Conservation (phyloP, 2,113 vertebrate genomes). For the Ammodytes marinus region DNA sequence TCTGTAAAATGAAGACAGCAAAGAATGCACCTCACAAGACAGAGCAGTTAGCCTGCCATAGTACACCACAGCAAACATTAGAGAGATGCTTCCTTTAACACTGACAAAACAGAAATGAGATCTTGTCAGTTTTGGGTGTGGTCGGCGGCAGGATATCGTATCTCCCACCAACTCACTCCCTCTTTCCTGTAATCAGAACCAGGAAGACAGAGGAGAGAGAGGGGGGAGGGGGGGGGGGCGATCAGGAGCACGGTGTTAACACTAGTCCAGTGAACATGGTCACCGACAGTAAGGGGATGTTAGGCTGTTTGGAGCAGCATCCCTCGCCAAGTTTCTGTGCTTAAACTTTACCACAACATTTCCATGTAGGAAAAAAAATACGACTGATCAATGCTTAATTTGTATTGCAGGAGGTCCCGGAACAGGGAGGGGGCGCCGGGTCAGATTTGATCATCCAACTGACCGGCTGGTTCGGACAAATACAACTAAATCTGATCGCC, state of each 20-base stretch:
- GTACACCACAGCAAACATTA: constrained; percentile 5
- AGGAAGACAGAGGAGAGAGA: background rate
- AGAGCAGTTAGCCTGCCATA: background rate
- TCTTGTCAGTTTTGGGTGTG: constrained; percentile 75
- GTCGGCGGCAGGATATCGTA: constrained; percentile 56
- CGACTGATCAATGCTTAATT: no score
- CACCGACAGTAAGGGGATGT: background rate
- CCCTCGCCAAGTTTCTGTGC: background rate
- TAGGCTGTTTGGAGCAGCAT: background rate
- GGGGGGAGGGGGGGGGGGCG: background rate
- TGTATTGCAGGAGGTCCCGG: no score
- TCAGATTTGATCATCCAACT: no score
- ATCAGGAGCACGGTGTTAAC: background rate
- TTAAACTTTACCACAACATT: background rate
- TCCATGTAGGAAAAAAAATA: background rate
- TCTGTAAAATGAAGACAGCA: background rate
- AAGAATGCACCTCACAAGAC: constrained; percentile 16
- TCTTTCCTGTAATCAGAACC: constrained; percentile 70
- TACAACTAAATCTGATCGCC: no score
- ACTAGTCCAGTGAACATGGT: background rate
- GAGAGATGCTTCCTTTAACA: constrained; percentile 44
- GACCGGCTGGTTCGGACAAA: no score
- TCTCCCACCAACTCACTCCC: constrained; percentile 61
- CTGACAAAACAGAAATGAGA: constrained; percentile 61
- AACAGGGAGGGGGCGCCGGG: no score